These are phyloP conservation scores for Uloborus plumipes DNA, from an alignment of 2,888 invertebrate genomes.

Conservation along the genomic window DNA sequence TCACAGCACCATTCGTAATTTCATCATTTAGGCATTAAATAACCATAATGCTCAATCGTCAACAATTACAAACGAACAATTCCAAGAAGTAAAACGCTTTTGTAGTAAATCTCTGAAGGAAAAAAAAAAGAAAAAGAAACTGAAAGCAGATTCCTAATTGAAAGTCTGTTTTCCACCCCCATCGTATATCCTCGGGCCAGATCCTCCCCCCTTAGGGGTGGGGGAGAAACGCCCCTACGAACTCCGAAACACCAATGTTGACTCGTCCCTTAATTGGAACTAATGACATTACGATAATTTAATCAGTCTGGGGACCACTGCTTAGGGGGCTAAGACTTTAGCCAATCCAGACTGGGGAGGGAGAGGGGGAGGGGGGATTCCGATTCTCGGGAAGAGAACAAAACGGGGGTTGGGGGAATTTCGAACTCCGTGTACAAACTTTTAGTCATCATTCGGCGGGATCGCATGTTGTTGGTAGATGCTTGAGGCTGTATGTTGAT, in stretches of 20 bases:
- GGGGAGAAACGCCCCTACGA: conserved; percentile 56
- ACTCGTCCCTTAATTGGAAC: conserved; percentile 63
- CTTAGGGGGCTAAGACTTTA: conserved; percentile 49
- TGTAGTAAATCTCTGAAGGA: too few species aligned
- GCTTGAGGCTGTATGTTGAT: conserved; percentile 49
- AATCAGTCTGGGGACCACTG: conserved; percentile 48
- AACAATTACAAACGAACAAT: too few species aligned
- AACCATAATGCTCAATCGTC: too few species aligned
- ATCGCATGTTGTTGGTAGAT: conserved; percentile 33
- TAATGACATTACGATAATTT: conserved; percentile 64
- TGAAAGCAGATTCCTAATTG: conserved; percentile 63
- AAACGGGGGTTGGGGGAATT: conserved; percentile 37
- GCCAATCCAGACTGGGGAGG: conserved; percentile 40
- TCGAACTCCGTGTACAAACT: conserved; percentile 62
- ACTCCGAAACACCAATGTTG: conserved; percentile 62
- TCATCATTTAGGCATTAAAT: too few species aligned
- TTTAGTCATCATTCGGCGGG: conserved; percentile 56
- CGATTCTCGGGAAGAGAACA: conserved; percentile 13
- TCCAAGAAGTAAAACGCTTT: too few species aligned
- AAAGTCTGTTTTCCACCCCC: conserved; percentile 55
- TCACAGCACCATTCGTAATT: too few species aligned
- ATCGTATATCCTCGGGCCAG: conserved; percentile 38
- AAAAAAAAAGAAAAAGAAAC: conserved; percentile 16
- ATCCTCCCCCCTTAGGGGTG: conserved; percentile 23
- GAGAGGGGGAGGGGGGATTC: background rate